Conservation (phyloP, 1,140 invertebrate species). For the Temnothorax nylanderi region DNA sequence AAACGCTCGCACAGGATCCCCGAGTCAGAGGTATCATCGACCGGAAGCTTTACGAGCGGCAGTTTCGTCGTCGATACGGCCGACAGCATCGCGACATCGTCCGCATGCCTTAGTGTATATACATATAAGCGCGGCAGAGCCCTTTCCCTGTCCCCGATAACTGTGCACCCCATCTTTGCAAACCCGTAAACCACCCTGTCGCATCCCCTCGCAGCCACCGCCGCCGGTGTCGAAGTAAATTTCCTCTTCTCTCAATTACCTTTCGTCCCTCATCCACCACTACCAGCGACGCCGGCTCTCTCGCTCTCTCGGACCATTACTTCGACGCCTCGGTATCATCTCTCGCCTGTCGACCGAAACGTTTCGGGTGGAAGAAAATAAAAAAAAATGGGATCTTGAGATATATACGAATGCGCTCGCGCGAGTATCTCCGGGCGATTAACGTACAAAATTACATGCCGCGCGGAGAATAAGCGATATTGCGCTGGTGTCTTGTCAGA, state of each 20-base stretch:
- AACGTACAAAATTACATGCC: conserved; percentile 34
- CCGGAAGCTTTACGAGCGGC: conserved; percentile 72
- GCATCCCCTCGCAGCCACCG: conserved; percentile 60
- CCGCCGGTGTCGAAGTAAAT: conserved; percentile 80
- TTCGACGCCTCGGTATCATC: conserved; percentile 63
- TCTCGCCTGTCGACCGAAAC: conserved; percentile 64
- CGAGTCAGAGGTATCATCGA: conserved; percentile 52
- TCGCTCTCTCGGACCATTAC: conserved; percentile 71
- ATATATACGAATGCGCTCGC: conserved; percentile 22
- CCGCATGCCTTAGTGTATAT: not conserved
- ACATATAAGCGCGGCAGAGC: conserved; percentile 19
- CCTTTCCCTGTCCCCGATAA: conserved; percentile 65
- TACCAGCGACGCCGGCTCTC: conserved; percentile 51
- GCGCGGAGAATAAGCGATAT: conserved; percentile 12
- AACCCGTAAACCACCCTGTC: conserved; percentile 72
- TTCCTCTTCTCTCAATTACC: conserved; percentile 86
- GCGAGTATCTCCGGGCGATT: conserved; percentile 27
- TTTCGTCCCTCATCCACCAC: conserved; percentile 71
- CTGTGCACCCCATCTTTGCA: conserved; percentile 67
- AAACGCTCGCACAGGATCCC: not conserved
- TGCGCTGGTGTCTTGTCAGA: not conserved
- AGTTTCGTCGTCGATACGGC: conserved; percentile 68
- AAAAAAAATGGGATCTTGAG: conserved; percentile 42
- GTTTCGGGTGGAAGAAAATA: conserved; percentile 53
- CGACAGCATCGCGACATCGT: conserved; percentile 39